Evolutionary conservation across 2,797 vertebrate species (phyloP).

Genomic region (Alca torda): DNA sequence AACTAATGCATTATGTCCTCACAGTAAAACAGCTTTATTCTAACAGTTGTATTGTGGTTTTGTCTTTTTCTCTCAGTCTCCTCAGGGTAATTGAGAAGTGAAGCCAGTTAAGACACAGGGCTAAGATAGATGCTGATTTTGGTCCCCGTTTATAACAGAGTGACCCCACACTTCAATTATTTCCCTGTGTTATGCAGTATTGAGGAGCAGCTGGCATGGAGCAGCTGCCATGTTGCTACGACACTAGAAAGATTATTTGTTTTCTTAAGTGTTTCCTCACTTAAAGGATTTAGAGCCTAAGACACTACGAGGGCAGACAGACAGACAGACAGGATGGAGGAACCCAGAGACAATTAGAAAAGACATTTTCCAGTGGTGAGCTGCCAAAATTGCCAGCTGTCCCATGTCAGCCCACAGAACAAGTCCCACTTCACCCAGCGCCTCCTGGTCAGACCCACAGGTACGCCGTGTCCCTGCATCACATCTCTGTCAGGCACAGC

Average conservation of each 20-base stretch:
- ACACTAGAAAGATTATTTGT: neutral
- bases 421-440: neutral
- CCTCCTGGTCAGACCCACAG: neutral
- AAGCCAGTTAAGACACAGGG: neutral
- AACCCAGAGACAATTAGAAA: neutral
- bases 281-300: neutral
- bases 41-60: neutral
- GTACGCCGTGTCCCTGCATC: fast-evolving
- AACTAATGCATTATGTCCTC: neutral
- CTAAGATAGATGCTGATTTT: conserved; percentile 11
- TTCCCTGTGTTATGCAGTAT: neutral
- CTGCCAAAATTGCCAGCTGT: conserved; percentile 9
- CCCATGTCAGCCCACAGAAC: neutral
- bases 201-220: conserved; percentile 10
- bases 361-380: neutral
- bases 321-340: neutral
- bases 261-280: neutral
- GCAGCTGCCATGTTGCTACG: neutral
- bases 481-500: neutral
- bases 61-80: neutral
- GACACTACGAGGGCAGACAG: neutral
- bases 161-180: neutral
- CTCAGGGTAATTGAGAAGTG: neutral
- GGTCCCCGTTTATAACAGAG: neutral
- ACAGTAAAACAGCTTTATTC: neutral